These are phyloP conservation scores for Chlamydotis undulata DNA, from an alignment of 2,113 vertebrate genomes.

Conservation along the genomic window DNA sequence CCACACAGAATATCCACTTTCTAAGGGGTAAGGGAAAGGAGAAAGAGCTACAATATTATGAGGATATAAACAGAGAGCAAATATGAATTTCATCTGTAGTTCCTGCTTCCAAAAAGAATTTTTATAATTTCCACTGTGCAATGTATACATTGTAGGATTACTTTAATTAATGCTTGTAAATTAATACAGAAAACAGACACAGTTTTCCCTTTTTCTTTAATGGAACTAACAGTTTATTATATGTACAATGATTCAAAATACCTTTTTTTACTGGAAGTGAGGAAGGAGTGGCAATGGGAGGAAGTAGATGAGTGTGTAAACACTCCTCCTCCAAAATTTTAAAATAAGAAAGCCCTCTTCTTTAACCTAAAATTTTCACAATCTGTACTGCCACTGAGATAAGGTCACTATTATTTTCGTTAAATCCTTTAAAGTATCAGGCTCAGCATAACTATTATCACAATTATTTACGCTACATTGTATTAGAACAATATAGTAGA, in stretches of 20 bases:
- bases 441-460: neutral
- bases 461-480: neutral
- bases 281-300: neutral
- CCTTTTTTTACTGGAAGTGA: neutral
- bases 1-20: slow-evolving; percentile 88
- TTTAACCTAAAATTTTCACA: neutral
- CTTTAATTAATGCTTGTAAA: neutral
- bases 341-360: neutral
- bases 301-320: neutral
- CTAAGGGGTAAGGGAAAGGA: slow-evolving; percentile 53
- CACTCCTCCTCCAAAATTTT: neutral
- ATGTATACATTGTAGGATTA: neutral
- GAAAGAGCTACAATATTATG: neutral
- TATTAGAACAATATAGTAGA: neutral
- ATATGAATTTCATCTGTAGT: neutral
- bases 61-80: neutral
- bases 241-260: neutral
- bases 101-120: neutral
- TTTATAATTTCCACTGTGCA: neutral
- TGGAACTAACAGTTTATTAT: neutral
- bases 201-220: neutral
- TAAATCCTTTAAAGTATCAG: neutral
- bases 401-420: neutral
- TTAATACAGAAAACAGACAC: neutral
- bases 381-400: neutral